Base-by-base conservation (phyloP, 2,113 vertebrate species). In the Neotoma lepida region DNA sequence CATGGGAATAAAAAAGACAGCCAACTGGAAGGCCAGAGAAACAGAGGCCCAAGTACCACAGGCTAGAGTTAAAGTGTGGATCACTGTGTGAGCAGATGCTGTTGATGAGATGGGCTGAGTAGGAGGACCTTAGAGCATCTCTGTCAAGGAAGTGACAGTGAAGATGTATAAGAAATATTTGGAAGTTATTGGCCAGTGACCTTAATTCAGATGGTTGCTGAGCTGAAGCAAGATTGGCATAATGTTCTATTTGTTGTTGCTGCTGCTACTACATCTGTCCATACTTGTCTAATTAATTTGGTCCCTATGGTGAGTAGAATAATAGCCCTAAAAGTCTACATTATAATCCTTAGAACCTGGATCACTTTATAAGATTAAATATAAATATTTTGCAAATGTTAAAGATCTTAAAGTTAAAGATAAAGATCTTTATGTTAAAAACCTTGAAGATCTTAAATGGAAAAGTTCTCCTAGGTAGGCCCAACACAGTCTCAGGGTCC, bases 131-230 rank as follows among this genome's bases (percentile, higher is more conserved):
- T 63, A 54, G 4, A 9, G 30, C 7, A 24, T 28, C 26, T 7
- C 17, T 77, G 88, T 93, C 24, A 93, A 86, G 49, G 20, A 78
- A 93, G 26, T 39, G 91, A 91, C 41, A 95, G 26, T 63, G 10
- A 81, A 77, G 77, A 70, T 1, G 39, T 14, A 49, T 9, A 89
- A 8, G 54, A 85, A 89, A 56, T 81, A 68, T 82, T 74, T 18
- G 14, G 44, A 88, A 22, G 76, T n/a, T 73, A 12, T 78, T 70
- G 86, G 41, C 18, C 63, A 86, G 14, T 44, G 33, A 86, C 63
- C 80, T 95, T 91, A 17, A 70, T 77, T 89, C 61, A 61, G 35
- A 35, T 56, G 51, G 12, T 28, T 89, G 22, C 80, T 81, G 22
- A 80, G 56, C 22, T 68, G 17, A 82, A 82, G 24, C 17, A 80